A percentile compares a stretch with the other conserved stretches of the same genome.
Evolutionary conservation across 2,888 invertebrate species (phyloP).

Genomic region (Drosophila prolongata): DNA sequence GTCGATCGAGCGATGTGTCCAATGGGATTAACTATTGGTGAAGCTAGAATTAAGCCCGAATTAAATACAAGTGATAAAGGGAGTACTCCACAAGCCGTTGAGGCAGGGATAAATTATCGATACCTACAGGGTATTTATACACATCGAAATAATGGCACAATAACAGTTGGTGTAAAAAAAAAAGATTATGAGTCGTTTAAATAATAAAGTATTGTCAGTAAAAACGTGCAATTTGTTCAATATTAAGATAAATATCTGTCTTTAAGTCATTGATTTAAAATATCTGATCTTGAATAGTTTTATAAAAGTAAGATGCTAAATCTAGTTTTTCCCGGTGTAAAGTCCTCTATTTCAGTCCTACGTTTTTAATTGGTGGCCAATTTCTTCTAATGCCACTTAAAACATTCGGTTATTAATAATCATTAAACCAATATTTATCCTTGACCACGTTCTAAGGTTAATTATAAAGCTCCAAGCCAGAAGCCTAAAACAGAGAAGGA

Average conservation of each 20-base stretch:
- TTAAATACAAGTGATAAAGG: conserved; percentile 34
- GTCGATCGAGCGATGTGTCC: conserved; percentile 57
- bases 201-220: no score
- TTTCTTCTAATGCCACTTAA: conserved; percentile 26
- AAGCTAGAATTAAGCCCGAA: conserved; percentile 16
- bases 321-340: neutral
- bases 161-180: no score
- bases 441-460: conserved; percentile 17
- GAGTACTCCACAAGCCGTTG: conserved; percentile 11
- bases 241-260: no score
- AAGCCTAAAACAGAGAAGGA: conserved; percentile 11
- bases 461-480: conserved; percentile 37
- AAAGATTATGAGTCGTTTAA: no score
- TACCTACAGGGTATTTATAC: neutral
- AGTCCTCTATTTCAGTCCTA: neutral
- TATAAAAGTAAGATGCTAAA: no score
- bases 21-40: conserved; percentile 68
- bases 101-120: neutral
- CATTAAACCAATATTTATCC: conserved; percentile 42
- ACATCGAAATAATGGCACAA: no score
- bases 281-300: no score
- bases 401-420: conserved; percentile 27
- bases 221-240: no score
- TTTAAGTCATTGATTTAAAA: no score
- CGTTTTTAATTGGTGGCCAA: conserved; percentile 19